phyloP scores from a whole-genome alignment of 2,888 invertebrate species.

The Noctua comes region DNA sequence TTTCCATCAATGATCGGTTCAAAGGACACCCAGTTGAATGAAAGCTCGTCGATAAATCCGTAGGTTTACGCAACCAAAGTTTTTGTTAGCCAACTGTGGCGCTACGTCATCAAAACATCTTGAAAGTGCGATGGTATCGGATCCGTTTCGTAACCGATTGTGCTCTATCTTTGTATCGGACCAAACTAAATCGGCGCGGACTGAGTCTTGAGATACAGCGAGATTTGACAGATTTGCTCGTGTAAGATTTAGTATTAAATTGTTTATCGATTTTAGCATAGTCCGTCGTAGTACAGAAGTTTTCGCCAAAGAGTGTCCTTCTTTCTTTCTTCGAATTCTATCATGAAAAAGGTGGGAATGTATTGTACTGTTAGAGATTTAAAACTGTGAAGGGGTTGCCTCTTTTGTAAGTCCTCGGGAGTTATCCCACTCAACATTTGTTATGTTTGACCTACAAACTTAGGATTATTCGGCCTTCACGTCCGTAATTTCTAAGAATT shows the following conservation, averaged over 20 bases:
- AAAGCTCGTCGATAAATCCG: constrained; percentile 77
- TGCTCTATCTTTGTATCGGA: constrained; percentile 77
- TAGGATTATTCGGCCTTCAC: not conserved
- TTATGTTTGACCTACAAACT: not conserved
- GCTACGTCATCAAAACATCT: constrained; percentile 83
- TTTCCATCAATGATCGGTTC: constrained; percentile 44
- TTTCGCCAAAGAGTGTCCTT: not conserved
- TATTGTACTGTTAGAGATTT: not conserved
- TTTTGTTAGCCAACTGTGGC: constrained; percentile 78
- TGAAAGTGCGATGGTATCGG: constrained; percentile 84
- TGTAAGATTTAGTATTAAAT: not conserved
- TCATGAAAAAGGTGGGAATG: not conserved
- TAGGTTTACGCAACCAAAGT: constrained; percentile 81
- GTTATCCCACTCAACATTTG: not conserved
- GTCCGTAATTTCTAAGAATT: not conserved
- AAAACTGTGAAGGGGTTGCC: not conserved
- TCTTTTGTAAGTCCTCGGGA: not conserved
- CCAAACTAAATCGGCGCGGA: constrained; percentile 71
- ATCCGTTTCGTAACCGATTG: constrained; percentile 82
- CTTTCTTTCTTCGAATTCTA: not conserved
- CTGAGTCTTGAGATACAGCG: constrained; percentile 61
- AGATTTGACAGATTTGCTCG: not conserved
- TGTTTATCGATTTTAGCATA: not conserved
- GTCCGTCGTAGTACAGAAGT: not conserved
- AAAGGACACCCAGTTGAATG: constrained; percentile 67